Evolutionary conservation across 2,113 vertebrate species (phyloP).

Genomic region (Sinocyclocheilus rhinocerous): DNA sequence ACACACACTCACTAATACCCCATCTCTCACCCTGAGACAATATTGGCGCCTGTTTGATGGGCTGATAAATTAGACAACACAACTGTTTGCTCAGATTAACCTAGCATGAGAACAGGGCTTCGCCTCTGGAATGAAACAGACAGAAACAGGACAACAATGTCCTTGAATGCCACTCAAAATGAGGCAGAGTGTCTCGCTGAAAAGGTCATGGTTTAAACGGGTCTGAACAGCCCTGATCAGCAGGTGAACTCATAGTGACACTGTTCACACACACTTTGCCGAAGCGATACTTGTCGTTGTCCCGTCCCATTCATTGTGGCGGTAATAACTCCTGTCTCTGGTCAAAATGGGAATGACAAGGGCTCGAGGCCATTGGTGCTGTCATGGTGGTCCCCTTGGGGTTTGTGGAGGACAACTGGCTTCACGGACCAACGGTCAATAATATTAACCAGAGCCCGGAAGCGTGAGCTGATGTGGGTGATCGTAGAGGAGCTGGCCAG

Average conservation of each 20-base stretch:
- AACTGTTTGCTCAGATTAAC: slow-evolving; percentile 69
- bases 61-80: slow-evolving; percentile 65
- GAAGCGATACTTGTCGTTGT: neutral
- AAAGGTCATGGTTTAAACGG: slow-evolving; percentile 49
- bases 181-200: slow-evolving; percentile 3
- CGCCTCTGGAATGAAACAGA: slow-evolving; percentile 39
- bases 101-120: slow-evolving; percentile 51
- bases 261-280: neutral
- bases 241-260: neutral
- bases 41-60: slow-evolving; percentile 62
- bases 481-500: slow-evolving; percentile 63
- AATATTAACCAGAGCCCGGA: slow-evolving; percentile 66
- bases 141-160: slow-evolving; percentile 33
- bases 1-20: slow-evolving; percentile 43
- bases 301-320: slow-evolving; percentile 14
- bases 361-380: slow-evolving; percentile 56
- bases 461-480: slow-evolving; percentile 55
- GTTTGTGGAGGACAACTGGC: slow-evolving; percentile 65
- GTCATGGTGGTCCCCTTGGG: slow-evolving; percentile 63
- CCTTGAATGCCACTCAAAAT: slow-evolving; percentile 30
- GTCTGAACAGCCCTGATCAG: slow-evolving; percentile 31
- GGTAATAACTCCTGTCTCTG: neutral
- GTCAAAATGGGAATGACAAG: slow-evolving; percentile 40
- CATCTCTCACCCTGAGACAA: slow-evolving; percentile 70
- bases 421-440: slow-evolving; percentile 73